Evolutionary conservation across 2,888 invertebrate genomes (phyloP).

Genomic region (Nowickia ferox): DNA sequence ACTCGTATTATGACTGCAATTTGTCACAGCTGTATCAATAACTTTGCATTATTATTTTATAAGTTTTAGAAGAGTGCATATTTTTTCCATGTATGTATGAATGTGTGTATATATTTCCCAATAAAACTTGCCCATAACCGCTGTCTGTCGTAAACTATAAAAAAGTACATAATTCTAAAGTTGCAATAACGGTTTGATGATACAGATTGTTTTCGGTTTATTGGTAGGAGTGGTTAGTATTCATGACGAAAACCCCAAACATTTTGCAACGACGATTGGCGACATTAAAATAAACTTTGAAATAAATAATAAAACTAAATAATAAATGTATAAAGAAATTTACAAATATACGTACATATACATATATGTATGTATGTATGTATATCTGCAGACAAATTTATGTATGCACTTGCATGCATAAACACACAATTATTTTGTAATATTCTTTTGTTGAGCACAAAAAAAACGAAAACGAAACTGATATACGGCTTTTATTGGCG

Average conservation of each 20-base stretch:
- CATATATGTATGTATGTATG: background rate
- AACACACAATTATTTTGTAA: conserved; percentile 56
- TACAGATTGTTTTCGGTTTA: conserved; percentile 33
- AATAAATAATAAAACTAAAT: conserved; percentile 48
- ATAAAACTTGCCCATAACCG: conserved; percentile 12
- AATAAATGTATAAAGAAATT: conserved; percentile 33
- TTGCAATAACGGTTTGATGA: conserved; percentile 64
- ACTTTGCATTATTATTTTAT: background rate
- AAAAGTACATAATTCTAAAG: conserved; percentile 57
- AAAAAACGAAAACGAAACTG: conserved; percentile 51
- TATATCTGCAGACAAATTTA: background rate
- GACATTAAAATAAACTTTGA: conserved; percentile 44
- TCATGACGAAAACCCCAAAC: conserved; percentile 54
- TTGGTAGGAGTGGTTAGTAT: conserved; percentile 59
- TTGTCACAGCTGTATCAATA: background rate
- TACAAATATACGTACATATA: conserved; percentile 22
- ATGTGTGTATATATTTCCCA: background rate
- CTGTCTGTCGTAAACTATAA: conserved; percentile 7
- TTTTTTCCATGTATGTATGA: background rate
- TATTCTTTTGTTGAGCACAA: conserved; percentile 35
- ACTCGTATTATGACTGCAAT: too few relatives aligned
- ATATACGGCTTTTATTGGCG: conserved; percentile 46
- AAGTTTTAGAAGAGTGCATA: background rate
- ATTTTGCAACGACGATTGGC: conserved; percentile 57
- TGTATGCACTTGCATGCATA: conserved; percentile 29